phyloP scores from a whole-genome alignment of 2,888 invertebrate species.

The Diarsia brunnea region DNA sequence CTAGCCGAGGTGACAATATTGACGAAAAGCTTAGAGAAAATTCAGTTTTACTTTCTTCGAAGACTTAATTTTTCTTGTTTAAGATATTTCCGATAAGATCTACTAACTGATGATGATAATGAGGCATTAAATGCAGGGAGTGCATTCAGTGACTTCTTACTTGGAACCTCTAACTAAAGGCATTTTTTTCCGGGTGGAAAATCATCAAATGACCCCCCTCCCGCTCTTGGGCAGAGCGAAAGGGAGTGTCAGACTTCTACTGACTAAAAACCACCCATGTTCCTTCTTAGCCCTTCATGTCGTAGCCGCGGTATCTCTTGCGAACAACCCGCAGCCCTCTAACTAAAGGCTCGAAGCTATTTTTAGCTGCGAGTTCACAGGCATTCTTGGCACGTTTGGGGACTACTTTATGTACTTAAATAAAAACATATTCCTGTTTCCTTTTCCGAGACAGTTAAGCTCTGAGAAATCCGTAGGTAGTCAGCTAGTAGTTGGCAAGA shows the following conservation, averaged over 20 bases:
- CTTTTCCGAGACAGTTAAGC: not conserved
- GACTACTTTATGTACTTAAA: not conserved
- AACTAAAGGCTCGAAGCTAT: not conserved
- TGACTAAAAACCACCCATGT: too few relatives aligned
- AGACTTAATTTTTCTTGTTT: not conserved
- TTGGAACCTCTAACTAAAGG: not conserved
- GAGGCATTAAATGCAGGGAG: not conserved
- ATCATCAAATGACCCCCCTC: too few relatives aligned
- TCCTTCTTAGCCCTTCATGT: too few relatives aligned
- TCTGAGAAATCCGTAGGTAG: not conserved
- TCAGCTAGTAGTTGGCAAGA: not conserved
- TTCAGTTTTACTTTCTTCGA: not conserved
- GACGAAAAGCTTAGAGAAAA: not conserved
- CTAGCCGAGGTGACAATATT: constrained; percentile 4
- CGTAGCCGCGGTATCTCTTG: too few relatives aligned
- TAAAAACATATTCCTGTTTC: not conserved
- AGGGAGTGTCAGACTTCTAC: too few relatives aligned
- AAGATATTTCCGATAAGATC: not conserved
- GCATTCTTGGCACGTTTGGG: not conserved
- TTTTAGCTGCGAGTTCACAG: not conserved
- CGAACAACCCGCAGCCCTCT: too few relatives aligned
- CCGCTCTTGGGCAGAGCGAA: too few relatives aligned
- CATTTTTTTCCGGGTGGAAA: too few relatives aligned
- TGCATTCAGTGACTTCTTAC: not conserved
- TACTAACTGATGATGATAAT: not conserved